Conservation (phyloP, 2,888 invertebrate genomes). For the Dorcus parallelipipedus region DNA sequence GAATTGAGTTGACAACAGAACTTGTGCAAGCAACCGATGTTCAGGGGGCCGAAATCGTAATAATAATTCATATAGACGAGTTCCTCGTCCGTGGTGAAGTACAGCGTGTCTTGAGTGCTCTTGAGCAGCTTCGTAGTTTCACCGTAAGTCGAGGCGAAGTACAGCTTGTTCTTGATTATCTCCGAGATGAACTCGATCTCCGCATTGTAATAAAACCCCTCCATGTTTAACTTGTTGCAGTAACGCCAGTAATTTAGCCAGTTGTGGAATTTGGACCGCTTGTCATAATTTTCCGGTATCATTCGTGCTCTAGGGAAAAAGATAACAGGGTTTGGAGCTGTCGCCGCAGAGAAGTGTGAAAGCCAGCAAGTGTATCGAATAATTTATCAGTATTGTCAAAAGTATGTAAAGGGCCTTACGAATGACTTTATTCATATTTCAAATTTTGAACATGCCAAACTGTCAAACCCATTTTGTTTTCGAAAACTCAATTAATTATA, state of each 20-base stretch:
- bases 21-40: conserved; percentile 79
- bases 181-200: conserved; percentile 43
- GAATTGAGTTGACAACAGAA: conserved; percentile 76
- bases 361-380: conserved; percentile 34
- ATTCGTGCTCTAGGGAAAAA: conserved; percentile 24
- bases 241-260: neutral
- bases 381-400: conserved; percentile 35
- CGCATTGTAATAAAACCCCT: conserved; percentile 30
- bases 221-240: conserved; percentile 20
- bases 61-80: conserved; percentile 81
- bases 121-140: conserved; percentile 60
- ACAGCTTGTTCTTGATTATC: conserved; percentile 54
- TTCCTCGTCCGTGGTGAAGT: conserved; percentile 76
- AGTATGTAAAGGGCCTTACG: conserved; percentile 27
- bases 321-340: conserved; percentile 26
- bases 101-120: conserved; percentile 66
- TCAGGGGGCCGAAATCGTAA: conserved; percentile 86
- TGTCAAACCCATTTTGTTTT: conserved; percentile 18
- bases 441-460: conserved; percentile 31
- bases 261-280: conserved; percentile 4
- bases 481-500: neutral
- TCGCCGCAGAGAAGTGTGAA: conserved; percentile 33
- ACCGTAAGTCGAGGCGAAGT: conserved; percentile 70
- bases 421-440: conserved; percentile 33
- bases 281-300: conserved; percentile 16